Percentiles rank a stretch among this genome's conserved stretches.
phyloP scores from a whole-genome alignment of 2,797 vertebrate species.

The Gouania willdenowi region DNA sequence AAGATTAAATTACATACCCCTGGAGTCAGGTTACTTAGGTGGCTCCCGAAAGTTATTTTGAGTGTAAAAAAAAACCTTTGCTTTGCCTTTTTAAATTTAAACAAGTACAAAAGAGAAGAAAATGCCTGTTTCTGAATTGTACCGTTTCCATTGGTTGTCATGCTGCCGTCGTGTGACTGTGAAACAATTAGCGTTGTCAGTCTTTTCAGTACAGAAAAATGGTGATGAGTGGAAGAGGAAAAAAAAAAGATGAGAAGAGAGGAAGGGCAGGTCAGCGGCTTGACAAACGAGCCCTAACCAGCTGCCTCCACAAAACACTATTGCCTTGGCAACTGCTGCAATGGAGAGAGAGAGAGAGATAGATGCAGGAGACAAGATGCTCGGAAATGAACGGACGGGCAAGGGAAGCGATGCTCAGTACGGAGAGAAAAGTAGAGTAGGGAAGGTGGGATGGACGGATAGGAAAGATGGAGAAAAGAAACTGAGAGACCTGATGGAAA shows the following conservation, averaged over 20 bases:
- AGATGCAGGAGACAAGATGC: constrained; percentile 48
- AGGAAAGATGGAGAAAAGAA: constrained; percentile 15
- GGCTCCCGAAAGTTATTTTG: no score
- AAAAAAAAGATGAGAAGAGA: constrained; percentile 3
- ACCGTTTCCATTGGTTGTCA: no score
- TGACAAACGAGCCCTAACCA: constrained; percentile 60
- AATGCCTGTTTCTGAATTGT: no score
- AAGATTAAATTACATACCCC: no score
- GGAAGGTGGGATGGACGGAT: background rate
- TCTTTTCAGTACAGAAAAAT: background rate
- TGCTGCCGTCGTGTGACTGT: no score
- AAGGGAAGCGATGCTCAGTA: background rate
- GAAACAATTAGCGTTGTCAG: constrained; percentile 15
- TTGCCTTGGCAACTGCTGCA: constrained; percentile 62
- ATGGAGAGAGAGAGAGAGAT: constrained; percentile 33
- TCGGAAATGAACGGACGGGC: constrained; percentile 11
- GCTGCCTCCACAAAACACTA: constrained; percentile 57
- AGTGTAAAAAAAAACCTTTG: no score
- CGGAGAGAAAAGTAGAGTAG: constrained; percentile 10
- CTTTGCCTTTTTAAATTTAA: no score
- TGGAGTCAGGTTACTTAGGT: no score
- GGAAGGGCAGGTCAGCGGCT: constrained; percentile 43
- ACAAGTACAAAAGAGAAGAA: no score
- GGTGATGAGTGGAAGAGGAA: background rate
- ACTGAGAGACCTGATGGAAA: constrained; percentile 18